Evolutionary conservation across 2,797 vertebrate genomes (phyloP).

Genomic region (Onychomys leucogaster): DNA sequence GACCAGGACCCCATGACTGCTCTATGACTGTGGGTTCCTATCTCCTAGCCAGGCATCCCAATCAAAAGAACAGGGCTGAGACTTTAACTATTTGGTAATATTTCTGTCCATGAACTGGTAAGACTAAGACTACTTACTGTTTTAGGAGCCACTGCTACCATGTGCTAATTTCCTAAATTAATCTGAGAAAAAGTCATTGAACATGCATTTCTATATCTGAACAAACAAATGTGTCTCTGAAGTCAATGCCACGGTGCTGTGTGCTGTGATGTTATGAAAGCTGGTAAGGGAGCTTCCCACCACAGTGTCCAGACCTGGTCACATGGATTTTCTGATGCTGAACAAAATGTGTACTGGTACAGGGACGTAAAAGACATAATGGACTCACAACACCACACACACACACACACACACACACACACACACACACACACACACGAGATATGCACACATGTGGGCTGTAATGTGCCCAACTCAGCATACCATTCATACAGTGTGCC

Average conservation of each 20-base stretch:
- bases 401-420: neutral
- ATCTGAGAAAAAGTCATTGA: too few relatives aligned
- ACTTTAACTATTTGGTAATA: rapidly evolving
- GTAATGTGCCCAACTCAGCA: neutral
- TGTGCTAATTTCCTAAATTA: neutral
- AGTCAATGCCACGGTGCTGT: rapidly evolving
- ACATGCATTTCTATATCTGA: neutral
- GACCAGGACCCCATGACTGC: neutral
- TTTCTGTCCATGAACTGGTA: too few relatives aligned
- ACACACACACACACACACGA: neutral
- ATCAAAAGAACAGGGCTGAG: too few relatives aligned
- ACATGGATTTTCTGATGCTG: neutral
- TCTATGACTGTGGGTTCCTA: too few relatives aligned
- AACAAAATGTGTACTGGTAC: neutral
- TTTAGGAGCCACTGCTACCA: too few relatives aligned
- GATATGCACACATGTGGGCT: neutral
- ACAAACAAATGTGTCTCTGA: neutral
- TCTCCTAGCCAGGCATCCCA: neutral
- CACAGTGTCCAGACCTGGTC: neutral
- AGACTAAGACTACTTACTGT: neutral
- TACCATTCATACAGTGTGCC: neutral
- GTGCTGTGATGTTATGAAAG: neutral
- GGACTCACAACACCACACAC: neutral
- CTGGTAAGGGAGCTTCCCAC: rapidly evolving
- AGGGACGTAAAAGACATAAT: neutral